Evolutionary conservation across 2,113 vertebrate genomes (phyloP).

Genomic region (Atrichornis clamosus): DNA sequence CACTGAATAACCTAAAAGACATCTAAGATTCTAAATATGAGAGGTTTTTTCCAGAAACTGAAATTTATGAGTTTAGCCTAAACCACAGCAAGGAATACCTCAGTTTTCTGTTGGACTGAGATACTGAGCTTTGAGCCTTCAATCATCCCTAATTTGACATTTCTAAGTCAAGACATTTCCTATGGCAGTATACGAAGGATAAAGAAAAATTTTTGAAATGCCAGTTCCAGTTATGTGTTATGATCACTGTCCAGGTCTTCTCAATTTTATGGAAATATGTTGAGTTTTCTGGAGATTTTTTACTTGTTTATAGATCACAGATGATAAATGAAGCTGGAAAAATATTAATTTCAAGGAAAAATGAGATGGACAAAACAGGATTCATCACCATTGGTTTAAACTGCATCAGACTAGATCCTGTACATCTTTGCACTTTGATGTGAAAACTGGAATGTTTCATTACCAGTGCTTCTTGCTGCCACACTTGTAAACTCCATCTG

Average conservation of each 20-base stretch:
- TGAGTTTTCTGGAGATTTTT: background rate
- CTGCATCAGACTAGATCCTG: background rate
- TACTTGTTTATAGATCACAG: background rate
- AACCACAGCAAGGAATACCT: background rate
- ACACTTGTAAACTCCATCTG: background rate
- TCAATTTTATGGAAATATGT: background rate
- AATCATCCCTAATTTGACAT: background rate
- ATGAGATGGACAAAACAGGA: background rate
- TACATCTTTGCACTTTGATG: background rate
- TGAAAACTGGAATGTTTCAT: background rate
- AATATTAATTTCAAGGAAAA: background rate
- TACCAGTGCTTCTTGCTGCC: background rate
- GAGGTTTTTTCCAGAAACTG: background rate
- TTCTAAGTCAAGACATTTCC: background rate
- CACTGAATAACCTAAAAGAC: background rate
- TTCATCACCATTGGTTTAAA: background rate
- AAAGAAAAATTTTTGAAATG: background rate
- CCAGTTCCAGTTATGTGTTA: background rate
- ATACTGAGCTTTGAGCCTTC: background rate
- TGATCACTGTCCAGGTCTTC: background rate
- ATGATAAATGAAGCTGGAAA: background rate
- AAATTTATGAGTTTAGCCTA: background rate
- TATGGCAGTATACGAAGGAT: background rate
- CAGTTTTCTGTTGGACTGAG: background rate
- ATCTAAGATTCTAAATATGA: background rate